Evolutionary conservation across 2,797 vertebrate species (phyloP).

Genomic region (Anguilla megastoma): DNA sequence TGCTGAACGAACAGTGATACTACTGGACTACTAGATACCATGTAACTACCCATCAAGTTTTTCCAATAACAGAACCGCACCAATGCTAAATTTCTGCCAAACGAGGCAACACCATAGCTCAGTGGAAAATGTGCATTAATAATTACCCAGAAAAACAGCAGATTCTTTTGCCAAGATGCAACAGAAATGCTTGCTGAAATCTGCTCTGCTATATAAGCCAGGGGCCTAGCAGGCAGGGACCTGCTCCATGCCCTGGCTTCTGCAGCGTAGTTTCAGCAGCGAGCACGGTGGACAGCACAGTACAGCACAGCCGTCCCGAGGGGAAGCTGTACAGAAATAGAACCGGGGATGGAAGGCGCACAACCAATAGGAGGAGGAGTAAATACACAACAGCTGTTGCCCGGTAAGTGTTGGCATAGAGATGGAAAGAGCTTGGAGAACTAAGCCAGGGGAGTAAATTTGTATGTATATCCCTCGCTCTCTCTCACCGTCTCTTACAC

Average conservation of each 20-base stretch:
- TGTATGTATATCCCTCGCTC: conserved; percentile 21
- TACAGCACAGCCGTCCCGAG: conserved; percentile 23
- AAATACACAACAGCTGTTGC: conserved; percentile 44
- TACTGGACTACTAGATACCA: background rate
- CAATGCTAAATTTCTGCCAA: background rate
- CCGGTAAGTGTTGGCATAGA: conserved; percentile 43
- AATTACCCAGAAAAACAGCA: background rate
- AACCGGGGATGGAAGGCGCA: conserved; percentile 36
- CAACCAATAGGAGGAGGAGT: conserved; percentile 36
- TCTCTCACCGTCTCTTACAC: background rate
- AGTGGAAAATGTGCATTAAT: background rate
- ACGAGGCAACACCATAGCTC: background rate
- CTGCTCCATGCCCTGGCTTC: background rate
- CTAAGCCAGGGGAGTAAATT: conserved; percentile 19
- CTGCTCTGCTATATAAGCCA: background rate
- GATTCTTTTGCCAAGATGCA: background rate
- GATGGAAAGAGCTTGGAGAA: conserved; percentile 19
- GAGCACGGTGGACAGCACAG: conserved; percentile 6
- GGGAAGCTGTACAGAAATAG: conserved; percentile 48
- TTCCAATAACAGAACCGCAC: background rate
- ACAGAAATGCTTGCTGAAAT: background rate
- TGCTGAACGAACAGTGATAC: background rate
- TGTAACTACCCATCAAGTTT: background rate
- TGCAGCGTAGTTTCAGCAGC: background rate
- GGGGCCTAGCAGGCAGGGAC: background rate